phyloP scores from a whole-genome alignment of 2,797 vertebrate genomes.

The Pangasius larnaudii region DNA sequence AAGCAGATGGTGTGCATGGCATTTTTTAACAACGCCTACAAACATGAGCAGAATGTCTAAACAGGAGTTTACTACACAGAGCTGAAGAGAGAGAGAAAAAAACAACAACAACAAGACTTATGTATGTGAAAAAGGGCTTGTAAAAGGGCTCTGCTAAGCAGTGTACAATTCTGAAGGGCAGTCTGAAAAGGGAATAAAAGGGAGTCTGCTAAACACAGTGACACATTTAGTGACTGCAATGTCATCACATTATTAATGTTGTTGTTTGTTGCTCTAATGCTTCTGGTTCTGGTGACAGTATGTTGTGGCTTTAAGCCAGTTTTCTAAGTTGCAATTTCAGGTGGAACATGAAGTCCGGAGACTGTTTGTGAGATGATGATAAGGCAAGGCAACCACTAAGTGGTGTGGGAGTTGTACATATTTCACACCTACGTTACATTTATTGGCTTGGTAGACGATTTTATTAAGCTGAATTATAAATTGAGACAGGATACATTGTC shows the following conservation, averaged over 20 bases:
- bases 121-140: not conserved
- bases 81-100: not conserved
- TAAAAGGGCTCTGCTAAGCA: not conserved
- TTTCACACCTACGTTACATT: not conserved
- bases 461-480: not conserved
- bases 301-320: not conserved
- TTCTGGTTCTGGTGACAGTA: not conserved
- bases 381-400: not conserved
- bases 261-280: not conserved
- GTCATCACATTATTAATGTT: not conserved
- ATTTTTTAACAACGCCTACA: conserved; percentile 22
- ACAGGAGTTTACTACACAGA: conserved; percentile 10
- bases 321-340: not conserved
- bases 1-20: conserved; percentile 28
- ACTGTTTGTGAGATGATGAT: not conserved
- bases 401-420: not conserved
- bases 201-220: not conserved
- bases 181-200: not conserved
- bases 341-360: not conserved
- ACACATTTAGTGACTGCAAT: not conserved
- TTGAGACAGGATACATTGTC: not conserved
- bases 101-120: not conserved
- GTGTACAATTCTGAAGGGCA: not conserved
- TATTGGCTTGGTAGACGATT: not conserved
- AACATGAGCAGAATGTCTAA: conserved; percentile 18